Evolutionary conservation across 2,113 vertebrate genomes (phyloP), one percentile per base, ranked within the genome.

Genomic region (Rynchops niger): DNA sequence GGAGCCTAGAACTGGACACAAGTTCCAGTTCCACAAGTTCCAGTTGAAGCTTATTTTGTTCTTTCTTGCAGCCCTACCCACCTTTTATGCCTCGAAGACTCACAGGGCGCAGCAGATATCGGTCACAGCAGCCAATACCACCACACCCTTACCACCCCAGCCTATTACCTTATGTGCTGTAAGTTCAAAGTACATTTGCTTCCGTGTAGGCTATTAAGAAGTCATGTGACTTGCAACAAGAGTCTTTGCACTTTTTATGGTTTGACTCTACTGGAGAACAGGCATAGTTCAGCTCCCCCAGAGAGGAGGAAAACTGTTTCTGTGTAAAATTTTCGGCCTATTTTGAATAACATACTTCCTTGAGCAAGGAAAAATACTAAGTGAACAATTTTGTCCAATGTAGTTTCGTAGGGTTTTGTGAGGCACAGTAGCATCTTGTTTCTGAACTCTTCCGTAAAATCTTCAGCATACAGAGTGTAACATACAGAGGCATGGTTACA

Each of bases 141-240:
- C 99, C 99, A 8, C 99, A 99, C 25, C 99, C 99, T 34, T 99
- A 99, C 95, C 99, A 99, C 97, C 99, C 99, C 93, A 99, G 99
- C 98, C 98, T 99, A 97, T 98, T 99, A 96, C 99, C 99, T 96
- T 99, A 99, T 93, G 99, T 99, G 97, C 98, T 99, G 99, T 99
- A 98, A 99, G 99, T 98, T 72, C 38, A 67, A 96, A 94, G 50
- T 88, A 71, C 52, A 67, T 95, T 95, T 95, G 43, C 69, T 97
- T 97, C 77, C 30, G 5, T 53, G 12, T 81, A 86, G 47, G 36
- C 32, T 86, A 10, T 91, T 88, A 73, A 40, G 47, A 79, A 70
- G 17, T 82, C 58, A 20, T 0, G 0, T 74, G 71, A 61, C 50
- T 74, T 65, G 59, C 45, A 71, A 2, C 9, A 66, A 49, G 13